Base-by-base conservation (phyloP, 2,797 vertebrate species). In the Coluber constrictor region DNA sequence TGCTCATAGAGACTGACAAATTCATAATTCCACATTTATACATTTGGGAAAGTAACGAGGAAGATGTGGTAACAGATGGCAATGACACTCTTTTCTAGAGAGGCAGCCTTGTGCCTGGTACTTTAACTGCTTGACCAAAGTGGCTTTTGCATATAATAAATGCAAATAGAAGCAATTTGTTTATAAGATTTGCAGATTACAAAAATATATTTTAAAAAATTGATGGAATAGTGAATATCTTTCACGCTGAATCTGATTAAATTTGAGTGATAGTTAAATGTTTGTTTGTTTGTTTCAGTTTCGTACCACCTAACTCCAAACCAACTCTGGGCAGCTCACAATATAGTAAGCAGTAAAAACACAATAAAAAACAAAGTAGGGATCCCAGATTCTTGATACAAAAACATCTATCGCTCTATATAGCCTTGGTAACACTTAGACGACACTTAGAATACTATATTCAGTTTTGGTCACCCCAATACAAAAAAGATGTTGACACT, bases 1-100 rank as follows among this genome's bases (percentile, higher is more conserved):
- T 60, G 37, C 87, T 92, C 92, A 96, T 95, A 95, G 95, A 95
- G 83, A 93, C 92, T 83, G 51, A 70, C 51, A 86, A 25, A 93
- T 87, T 92, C 11, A n/a, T 23, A 37, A 37, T 16, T 90, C 15
- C 23, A 32, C 15, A 70, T 32, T 70, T 32, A 70, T 32, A 32
- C 23, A 59, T 87, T 92, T 86, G 20, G 79, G 37, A 32, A 11
- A 27, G 15, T 90, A 54, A 55, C 5, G 16, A 32, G 66, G 1
- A 32, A 70, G n/a, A 70, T 32, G 15, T 70, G n/a, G n/a, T n/a
- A 32, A n/a, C n/a, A 70, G 66, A 32, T 70, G 66, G n/a, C 15
- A 70, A 32, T 70, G 66, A 32, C n/a, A 15, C 27, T 7, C n/a
- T 32, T 70, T 70, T 2, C n/a, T 32, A 70, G n/a, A 32, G n/a